Evolutionary conservation across 64 coral and sea anemone species (phyloP), one percentile per base, ranked within the genome.

Genomic region (Montipora sp.): DNA sequence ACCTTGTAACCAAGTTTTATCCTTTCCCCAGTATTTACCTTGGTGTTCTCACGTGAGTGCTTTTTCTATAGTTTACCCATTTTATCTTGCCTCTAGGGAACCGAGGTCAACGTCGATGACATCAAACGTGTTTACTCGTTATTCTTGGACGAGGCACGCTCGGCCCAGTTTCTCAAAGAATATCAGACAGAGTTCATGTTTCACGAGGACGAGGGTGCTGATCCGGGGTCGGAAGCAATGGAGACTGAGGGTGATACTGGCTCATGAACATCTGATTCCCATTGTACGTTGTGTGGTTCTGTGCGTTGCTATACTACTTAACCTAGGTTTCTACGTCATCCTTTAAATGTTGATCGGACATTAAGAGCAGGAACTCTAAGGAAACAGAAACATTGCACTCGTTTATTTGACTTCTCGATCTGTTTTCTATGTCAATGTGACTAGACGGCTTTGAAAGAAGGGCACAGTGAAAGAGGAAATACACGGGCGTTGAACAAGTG

Each of bases 121-220:
- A 99, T 99, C 69, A 99, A 92, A 50, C 84, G 98, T 43, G 98
- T 95, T 5, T 99, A 99, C 63, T 96, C 98, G 0, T 92, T 99
- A 7, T 99, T 99, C 60, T 88, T 96, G 49, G 98, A 99, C 67
- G 98, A 99, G 55, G 95, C 94, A 51, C 94, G 98, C 5, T 99
- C 98, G 18, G 74, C 94, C 6, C 94, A 99, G 76, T 96, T 96
- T 83, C 92, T 99, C 55, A 99, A 99, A 65, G 98, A 99, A 83
- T 99, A 99, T 60, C 98, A 99, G 61, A 92, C 95, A 87, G 94
- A 99, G 43, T 99, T 92, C 65, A 94, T 99, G 92, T 99, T 99
- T 76, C 92, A 94, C 47, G 98, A 96, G 69, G 94, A 95, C 10
- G 90, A 96, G 57, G 55, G 89, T 3, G 80, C n/a, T n/a, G 98